A percentile compares a stretch with the other conserved stretches of the same genome.
These are phyloP conservation scores for Drosophila ambigua DNA, from an alignment of 1,140 invertebrate genomes.

Conservation along the genomic window DNA sequence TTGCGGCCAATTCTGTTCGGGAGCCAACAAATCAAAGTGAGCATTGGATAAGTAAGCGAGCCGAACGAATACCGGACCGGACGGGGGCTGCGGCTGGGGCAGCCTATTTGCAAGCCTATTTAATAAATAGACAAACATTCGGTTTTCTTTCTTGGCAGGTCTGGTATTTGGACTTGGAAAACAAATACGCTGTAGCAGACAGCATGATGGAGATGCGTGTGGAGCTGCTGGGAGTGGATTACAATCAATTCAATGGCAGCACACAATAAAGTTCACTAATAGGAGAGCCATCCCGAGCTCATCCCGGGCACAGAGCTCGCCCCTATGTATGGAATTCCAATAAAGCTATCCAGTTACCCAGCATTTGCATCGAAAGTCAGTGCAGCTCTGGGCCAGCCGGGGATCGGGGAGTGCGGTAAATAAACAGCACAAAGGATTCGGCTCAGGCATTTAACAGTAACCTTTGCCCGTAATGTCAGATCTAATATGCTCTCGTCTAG, in stretches of 20 bases:
- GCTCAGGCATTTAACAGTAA: neutral
- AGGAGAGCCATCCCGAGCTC: too few relatives aligned
- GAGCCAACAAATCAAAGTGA: conserved; percentile 72
- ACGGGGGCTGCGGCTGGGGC: neutral
- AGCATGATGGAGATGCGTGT: neutral
- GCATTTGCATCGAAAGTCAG: conserved; percentile 28
- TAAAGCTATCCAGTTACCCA: conserved; percentile 29
- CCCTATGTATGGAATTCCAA: neutral
- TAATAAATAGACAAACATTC: conserved; percentile 72
- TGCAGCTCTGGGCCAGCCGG: conserved; percentile 7
- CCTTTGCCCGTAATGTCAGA: conserved; percentile 32
- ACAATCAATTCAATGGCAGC: conserved; percentile 24
- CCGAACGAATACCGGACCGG: conserved; percentile 26
- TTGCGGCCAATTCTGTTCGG: conserved; percentile 61
- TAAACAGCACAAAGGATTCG: conserved; percentile 8
- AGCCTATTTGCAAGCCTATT: conserved; percentile 75
- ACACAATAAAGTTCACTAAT: too few relatives aligned
- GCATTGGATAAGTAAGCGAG: conserved; percentile 59
- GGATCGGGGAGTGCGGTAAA: neutral
- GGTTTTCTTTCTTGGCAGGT: conserved; percentile 1
- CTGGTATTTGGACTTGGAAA: conserved; percentile 7
- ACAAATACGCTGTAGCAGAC: conserved; percentile 34
- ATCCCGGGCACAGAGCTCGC: too few relatives aligned
- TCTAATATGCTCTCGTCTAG: conserved; percentile 35
- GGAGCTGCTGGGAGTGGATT: neutral